Conservation (phyloP, 2,888 invertebrate genomes). For the Spatulosminthurus flaviceps region DNA sequence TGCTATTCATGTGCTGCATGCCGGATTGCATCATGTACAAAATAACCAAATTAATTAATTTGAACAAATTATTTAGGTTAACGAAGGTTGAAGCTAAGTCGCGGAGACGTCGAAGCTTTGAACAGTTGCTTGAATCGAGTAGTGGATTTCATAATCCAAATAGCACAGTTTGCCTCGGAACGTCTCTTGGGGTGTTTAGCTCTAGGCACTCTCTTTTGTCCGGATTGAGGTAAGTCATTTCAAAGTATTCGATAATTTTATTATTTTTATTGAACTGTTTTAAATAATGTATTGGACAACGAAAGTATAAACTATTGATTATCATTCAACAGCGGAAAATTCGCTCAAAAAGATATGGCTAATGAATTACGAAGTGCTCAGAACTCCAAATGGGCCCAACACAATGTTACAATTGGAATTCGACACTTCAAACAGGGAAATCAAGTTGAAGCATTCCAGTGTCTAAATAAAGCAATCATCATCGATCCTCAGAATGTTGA, state of each 20-base stretch:
- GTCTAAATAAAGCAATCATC: constrained; percentile 89
- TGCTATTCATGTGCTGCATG: neutral
- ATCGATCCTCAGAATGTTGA: constrained; percentile 93
- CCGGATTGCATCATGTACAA: neutral
- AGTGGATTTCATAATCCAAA: constrained; percentile 89
- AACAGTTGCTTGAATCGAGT: constrained; percentile 82
- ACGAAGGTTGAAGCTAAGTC: constrained; percentile 51
- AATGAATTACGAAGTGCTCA: constrained; percentile 86
- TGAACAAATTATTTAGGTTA: constrained; percentile 37
- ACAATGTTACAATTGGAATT: constrained; percentile 94
- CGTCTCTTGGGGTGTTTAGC: constrained; percentile 77
- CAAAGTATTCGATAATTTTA: neutral
- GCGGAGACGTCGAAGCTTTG: constrained; percentile 77
- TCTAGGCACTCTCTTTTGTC: constrained; percentile 76
- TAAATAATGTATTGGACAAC: too few species aligned
- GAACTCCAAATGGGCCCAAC: constrained; percentile 92
- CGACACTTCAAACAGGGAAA: constrained; percentile 92
- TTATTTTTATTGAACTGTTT: neutral
- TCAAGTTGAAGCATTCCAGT: constrained; percentile 93
- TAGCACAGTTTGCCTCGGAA: constrained; percentile 83
- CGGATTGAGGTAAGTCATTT: constrained; percentile 72
- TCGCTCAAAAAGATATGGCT: constrained; percentile 83
- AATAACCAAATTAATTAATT: neutral
- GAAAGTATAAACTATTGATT: constrained; percentile 21
- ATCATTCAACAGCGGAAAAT: constrained; percentile 76